Evolutionary conservation across 2,888 invertebrate species (phyloP).

Genomic region (Microctonus aethiopoides): DNA sequence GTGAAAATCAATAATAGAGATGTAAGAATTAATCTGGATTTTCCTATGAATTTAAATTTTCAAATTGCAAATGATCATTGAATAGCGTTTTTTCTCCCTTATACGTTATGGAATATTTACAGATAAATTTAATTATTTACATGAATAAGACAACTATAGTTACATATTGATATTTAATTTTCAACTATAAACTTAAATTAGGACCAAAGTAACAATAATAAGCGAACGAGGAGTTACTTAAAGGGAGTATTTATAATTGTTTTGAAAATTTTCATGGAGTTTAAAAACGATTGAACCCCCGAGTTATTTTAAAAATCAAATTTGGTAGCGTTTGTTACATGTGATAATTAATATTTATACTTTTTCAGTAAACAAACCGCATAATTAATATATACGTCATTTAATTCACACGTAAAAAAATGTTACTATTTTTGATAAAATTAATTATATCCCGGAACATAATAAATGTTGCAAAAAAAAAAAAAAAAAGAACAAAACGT

Average conservation of each 20-base stretch:
- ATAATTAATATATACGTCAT: conserved; percentile 18
- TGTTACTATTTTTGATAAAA: background rate
- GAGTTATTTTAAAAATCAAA: conserved; percentile 7
- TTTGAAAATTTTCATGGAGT: background rate
- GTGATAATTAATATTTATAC: background rate
- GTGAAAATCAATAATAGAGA: background rate
- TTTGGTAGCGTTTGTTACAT: conserved; percentile 4
- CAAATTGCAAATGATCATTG: background rate
- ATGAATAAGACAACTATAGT: conserved; percentile 46
- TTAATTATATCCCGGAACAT: too few relatives aligned
- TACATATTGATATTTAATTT: background rate
- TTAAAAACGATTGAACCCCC: background rate
- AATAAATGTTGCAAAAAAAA: too few relatives aligned
- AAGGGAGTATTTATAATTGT: background rate
- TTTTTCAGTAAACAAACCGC: conserved; percentile 6
- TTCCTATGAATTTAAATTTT: background rate
- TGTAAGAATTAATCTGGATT: background rate
- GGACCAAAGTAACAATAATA: conserved; percentile 2
- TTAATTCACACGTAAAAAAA: conserved; percentile 18
- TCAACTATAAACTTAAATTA: background rate
- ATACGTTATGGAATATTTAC: conserved; percentile 44
- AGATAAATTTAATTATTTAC: conserved; percentile 52
- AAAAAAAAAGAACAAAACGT: background rate
- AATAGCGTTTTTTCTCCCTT: background rate
- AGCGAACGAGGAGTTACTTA: background rate